Conservation (phyloP, 2,888 invertebrate species). For the Tipula unca region DNA sequence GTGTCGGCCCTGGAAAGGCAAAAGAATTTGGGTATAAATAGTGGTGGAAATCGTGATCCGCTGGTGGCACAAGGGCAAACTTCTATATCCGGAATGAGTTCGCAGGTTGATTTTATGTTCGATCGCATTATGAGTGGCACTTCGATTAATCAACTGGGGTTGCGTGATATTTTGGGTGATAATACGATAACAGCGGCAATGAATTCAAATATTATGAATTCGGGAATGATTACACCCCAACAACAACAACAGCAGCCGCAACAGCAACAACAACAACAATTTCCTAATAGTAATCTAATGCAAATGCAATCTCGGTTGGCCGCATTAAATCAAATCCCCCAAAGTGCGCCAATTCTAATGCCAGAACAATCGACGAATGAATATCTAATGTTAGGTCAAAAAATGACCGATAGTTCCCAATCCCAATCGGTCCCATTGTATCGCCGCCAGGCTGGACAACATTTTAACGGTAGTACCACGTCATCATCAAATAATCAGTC, state of each 20-base stretch:
- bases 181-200: conserved; percentile 20
- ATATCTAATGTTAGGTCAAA: background rate
- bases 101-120: conserved; percentile 41
- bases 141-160: conserved; percentile 39
- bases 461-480: conserved; percentile 33
- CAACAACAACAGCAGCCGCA: conserved; percentile 22
- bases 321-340: conserved; percentile 25
- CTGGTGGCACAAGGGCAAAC: conserved; percentile 26
- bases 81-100: conserved; percentile 21
- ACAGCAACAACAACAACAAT: conserved; percentile 28
- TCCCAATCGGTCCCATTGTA: conserved; percentile 44
- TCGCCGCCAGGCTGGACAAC: conserved; percentile 39
- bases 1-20: conserved; percentile 25
- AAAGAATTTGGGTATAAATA: conserved; percentile 27
- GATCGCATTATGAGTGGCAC: conserved; percentile 41
- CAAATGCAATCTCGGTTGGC: conserved; percentile 2
- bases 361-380: conserved; percentile 21
- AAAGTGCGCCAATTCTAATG: conserved; percentile 28
- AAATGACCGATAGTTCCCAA: background rate
- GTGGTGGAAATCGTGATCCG: conserved; percentile 25
- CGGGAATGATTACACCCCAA: background rate
- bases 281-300: conserved; percentile 17
- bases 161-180: conserved; percentile 38
- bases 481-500: conserved; percentile 30
- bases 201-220: background rate